phyloP scores from a whole-genome alignment of 2,797 vertebrate genomes.

The Alauda arvensis region DNA sequence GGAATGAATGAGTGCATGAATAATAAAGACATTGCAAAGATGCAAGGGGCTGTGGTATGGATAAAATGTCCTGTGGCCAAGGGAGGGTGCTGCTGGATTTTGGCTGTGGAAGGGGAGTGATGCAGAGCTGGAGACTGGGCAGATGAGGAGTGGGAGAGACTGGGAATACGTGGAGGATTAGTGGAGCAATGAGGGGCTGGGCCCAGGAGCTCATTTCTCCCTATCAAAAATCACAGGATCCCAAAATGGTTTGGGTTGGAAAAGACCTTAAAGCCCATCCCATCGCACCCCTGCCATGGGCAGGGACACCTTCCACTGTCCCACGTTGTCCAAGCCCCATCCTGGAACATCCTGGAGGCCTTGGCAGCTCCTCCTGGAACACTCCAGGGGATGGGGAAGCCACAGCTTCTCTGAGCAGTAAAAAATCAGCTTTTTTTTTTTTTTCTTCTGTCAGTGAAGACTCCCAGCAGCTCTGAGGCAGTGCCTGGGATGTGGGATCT shows the following conservation, averaged over 20 bases:
- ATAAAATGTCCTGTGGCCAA: rapidly evolving
- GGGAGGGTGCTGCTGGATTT: not conserved
- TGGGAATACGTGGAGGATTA: rapidly evolving
- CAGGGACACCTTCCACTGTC: not conserved
- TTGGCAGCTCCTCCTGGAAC: too few species aligned
- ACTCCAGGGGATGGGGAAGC: not conserved
- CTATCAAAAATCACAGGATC: not conserved
- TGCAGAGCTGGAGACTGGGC: not conserved
- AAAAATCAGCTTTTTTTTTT: not conserved
- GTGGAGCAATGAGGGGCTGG: not conserved
- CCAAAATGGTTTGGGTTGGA: not conserved
- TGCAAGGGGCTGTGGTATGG: not conserved
- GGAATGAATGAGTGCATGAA: constrained; percentile 54
- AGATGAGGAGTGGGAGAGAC: not conserved
- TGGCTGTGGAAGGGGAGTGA: rapidly evolving
- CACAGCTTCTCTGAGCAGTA: too few species aligned
- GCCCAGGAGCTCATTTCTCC: rapidly evolving
- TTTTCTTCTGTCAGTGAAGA: too few species aligned
- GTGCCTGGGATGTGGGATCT: not conserved
- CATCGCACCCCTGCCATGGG: not conserved
- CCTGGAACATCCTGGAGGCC: too few species aligned
- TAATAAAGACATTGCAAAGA: constrained; percentile 55
- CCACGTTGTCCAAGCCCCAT: not conserved
- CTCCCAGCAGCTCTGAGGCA: rapidly evolving
- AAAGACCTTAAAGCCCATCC: not conserved